phyloP scores from a whole-genome alignment of 2,888 invertebrate genomes.

The Mythimna lalbum region DNA sequence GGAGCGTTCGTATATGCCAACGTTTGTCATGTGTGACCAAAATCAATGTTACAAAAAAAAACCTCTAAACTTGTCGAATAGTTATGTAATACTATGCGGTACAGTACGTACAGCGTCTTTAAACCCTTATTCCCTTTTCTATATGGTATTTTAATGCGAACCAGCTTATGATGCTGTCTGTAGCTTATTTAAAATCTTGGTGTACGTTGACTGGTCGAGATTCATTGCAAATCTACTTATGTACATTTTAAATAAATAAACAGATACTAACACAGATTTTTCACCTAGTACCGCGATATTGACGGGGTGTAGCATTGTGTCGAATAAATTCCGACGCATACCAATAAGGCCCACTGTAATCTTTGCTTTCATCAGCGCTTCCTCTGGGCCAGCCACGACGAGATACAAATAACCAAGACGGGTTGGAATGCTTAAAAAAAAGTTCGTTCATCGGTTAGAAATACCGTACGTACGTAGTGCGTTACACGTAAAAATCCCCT shows the following conservation, averaged over 20 bases:
- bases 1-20: too few species aligned
- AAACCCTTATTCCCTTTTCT: too few species aligned
- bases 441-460: background rate
- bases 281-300: conserved; percentile 57
- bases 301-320: conserved; percentile 88
- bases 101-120: too few species aligned
- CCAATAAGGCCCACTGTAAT: conserved; percentile 92
- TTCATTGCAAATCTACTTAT: background rate
- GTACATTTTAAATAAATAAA: background rate
- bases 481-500: too few species aligned
- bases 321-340: conserved; percentile 87
- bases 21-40: too few species aligned
- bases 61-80: too few species aligned
- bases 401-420: conserved; percentile 88
- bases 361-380: conserved; percentile 81
- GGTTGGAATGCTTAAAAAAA: conserved; percentile 67
- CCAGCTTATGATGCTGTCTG: background rate
- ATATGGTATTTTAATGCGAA: too few species aligned
- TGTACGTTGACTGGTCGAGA: background rate
- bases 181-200: background rate
- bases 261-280: conserved; percentile 75
- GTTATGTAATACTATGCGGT: too few species aligned
- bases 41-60: too few species aligned
- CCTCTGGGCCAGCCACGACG: conserved; percentile 90
- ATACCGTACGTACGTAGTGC: background rate